These are phyloP conservation scores for Calvadosia cruxmelitensis DNA, from an alignment of 30 jellyfish, hydroid and myxozoan genomes.

Conservation along the genomic window DNA sequence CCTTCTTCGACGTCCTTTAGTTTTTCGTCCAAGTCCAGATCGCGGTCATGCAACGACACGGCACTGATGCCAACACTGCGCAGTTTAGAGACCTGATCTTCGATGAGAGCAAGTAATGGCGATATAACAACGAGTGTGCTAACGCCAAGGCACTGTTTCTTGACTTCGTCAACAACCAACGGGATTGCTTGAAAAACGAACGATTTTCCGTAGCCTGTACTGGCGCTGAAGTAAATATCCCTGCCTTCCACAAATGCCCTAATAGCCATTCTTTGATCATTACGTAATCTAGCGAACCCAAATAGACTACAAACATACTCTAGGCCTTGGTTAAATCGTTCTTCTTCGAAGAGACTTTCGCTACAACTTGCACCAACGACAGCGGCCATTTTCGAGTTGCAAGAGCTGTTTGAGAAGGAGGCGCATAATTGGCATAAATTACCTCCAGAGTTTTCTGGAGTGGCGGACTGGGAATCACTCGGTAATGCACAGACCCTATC, in stretches of 20 bases:
- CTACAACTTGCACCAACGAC: too few relatives aligned
- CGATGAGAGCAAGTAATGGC: conserved; percentile 19
- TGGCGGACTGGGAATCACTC: neutral
- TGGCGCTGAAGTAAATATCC: conserved; percentile 19
- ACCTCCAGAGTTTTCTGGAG: neutral
- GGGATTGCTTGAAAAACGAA: conserved; percentile 24
- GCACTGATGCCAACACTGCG: conserved; percentile 11
- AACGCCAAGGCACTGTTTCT: neutral
- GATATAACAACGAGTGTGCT: conserved; percentile 6
- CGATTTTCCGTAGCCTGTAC: conserved; percentile 23
- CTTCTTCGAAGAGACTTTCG: neutral
- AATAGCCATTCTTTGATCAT: conserved; percentile 8
- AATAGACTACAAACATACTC: neutral
- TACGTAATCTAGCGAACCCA: neutral
- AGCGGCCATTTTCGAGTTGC: neutral
- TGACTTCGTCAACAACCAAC: neutral
- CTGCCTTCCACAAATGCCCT: conserved; percentile 7
- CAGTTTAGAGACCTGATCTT: conserved; percentile 12
- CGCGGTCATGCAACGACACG: conserved; percentile 15
- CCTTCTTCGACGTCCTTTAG: conserved; percentile 5
- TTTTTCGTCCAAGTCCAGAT: conserved; percentile 4
- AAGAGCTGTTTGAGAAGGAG: neutral
- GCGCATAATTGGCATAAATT: neutral
- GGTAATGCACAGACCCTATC: neutral
- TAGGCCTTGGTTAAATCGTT: neutral